A percentile compares a stretch with the other conserved stretches of the same genome.
Evolutionary conservation across 2,797 vertebrate species (phyloP).

Genomic region (Rhynchotus rufescens): DNA sequence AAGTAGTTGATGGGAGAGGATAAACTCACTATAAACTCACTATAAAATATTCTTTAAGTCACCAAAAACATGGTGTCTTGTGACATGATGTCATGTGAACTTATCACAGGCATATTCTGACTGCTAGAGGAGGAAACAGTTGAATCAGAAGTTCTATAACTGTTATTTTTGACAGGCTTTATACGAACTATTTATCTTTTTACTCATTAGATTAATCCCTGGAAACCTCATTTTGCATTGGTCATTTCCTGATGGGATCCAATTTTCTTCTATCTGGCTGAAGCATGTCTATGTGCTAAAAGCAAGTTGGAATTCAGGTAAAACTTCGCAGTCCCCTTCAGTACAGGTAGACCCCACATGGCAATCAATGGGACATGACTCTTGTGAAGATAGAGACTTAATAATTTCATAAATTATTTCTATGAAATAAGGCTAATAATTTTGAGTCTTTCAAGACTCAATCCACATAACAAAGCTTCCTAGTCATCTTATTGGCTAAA

Average conservation of each 20-base stretch:
- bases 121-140: constrained; percentile 59
- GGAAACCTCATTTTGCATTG: constrained; percentile 23
- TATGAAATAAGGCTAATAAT: neutral
- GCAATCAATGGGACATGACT: neutral
- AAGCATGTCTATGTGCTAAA: neutral
- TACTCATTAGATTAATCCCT: constrained; percentile 65
- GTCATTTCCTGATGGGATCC: constrained; percentile 54
- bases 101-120: constrained; percentile 54
- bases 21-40: constrained; percentile 33
- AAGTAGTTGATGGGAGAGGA: neutral
- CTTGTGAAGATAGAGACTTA: neutral
- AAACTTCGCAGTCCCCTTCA: neutral
- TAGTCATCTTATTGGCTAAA: neutral
- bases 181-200: constrained; percentile 68
- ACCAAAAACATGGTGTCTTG: neutral
- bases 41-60: constrained; percentile 33
- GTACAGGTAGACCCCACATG: neutral
- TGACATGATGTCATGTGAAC: constrained; percentile 41
- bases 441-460: neutral
- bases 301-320: neutral
- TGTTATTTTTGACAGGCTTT: constrained; percentile 57
- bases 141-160: constrained; percentile 69
- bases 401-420: too few species aligned
- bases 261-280: constrained; percentile 55
- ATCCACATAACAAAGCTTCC: neutral